Evolutionary conservation across 2,888 invertebrate genomes (phyloP).

Genomic region (Agriopis marginaria): DNA sequence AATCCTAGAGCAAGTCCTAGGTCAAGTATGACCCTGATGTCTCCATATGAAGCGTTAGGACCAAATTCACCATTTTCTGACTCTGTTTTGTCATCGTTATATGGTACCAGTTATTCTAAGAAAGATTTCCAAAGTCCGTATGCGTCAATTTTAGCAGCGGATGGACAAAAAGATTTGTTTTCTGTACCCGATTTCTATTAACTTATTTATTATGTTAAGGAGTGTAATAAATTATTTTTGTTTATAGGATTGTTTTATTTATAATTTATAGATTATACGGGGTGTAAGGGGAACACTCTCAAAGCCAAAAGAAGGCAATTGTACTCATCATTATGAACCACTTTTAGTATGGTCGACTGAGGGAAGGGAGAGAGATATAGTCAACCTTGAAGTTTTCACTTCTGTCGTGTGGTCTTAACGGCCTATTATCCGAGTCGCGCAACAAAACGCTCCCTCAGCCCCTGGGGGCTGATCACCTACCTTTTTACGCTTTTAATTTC

Average conservation of each 20-base stretch:
- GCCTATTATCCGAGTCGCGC: too few relatives aligned
- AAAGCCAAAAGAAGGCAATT: too few relatives aligned
- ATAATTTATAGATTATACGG: too few relatives aligned
- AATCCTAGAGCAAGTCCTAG: conserved; percentile 43
- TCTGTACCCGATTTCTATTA: conserved; percentile 57
- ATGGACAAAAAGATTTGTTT: conserved; percentile 58
- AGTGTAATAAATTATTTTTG: conserved; percentile 38
- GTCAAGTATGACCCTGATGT: conserved; percentile 57
- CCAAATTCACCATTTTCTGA: conserved; percentile 52
- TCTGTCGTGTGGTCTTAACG: too few relatives aligned
- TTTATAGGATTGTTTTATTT: background rate
- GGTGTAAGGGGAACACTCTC: too few relatives aligned
- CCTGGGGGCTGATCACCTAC: too few relatives aligned
- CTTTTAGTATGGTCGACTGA: too few relatives aligned
- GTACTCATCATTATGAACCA: too few relatives aligned
- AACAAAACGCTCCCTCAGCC: too few relatives aligned
- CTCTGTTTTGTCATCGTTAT: conserved; percentile 35
- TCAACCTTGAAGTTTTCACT: too few relatives aligned
- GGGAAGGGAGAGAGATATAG: too few relatives aligned
- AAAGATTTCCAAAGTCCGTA: conserved; percentile 68
- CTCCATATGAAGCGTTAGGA: conserved; percentile 64
- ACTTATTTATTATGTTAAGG: conserved; percentile 10
- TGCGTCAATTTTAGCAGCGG: conserved; percentile 58
- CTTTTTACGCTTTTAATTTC: too few relatives aligned
- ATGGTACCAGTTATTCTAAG: conserved; percentile 49